These are phyloP conservation scores for Smutsia temminckii DNA, from an alignment of 2,797 vertebrate species.

Conservation along the genomic window DNA sequence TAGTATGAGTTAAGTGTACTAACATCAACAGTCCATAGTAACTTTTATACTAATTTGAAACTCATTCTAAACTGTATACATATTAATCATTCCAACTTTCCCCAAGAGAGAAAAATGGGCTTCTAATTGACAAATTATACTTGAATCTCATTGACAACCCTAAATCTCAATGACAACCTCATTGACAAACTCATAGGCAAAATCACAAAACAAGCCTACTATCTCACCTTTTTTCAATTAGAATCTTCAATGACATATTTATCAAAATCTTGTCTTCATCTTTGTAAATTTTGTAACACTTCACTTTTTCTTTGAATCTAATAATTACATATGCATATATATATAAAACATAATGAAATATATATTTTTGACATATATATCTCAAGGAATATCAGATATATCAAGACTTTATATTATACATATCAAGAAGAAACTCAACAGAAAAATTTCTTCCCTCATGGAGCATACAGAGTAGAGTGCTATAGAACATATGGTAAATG, in stretches of 20 bases:
- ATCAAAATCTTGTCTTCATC: neutral
- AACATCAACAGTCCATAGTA: neutral
- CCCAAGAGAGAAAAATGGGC: neutral
- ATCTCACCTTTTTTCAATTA: neutral
- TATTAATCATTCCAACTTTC: neutral
- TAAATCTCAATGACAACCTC: neutral
- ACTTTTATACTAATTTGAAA: neutral
- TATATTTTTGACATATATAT: neutral
- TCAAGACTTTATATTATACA: neutral
- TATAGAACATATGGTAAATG: neutral
- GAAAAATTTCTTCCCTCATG: neutral
- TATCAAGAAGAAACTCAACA: neutral
- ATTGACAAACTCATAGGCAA: neutral
- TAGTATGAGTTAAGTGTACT: neutral
- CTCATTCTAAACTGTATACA: neutral
- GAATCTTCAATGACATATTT: neutral
- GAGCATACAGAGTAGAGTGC: neutral
- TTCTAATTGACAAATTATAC: neutral
- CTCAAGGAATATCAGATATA: neutral
- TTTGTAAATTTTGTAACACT: neutral
- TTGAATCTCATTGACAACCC: neutral
- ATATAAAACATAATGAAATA: neutral
- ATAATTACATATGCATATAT: neutral
- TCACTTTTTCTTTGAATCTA: neutral
- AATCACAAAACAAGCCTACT: neutral